Base-by-base conservation (phyloP, 2,113 vertebrate genomes). In the Delphinus delphis region DNA sequence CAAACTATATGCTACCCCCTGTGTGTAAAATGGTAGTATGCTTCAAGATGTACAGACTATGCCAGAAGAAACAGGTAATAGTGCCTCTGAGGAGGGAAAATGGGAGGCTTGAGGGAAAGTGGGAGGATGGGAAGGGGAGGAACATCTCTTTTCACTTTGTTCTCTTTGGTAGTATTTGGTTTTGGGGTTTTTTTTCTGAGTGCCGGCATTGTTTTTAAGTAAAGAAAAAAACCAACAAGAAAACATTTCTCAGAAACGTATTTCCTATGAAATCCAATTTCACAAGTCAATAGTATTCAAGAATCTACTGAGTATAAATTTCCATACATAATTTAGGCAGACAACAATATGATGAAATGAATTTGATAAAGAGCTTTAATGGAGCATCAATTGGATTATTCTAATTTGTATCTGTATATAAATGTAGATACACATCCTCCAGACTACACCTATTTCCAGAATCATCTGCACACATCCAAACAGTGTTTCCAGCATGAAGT, bases 201-300 rank as follows among this genome's bases (percentile, higher is more conserved):
- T 90, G 70, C 47, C 80, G 93, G 53, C n/a, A 91, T 36, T 94
- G 17, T 79, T 95, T 93, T 92, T 41, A 84, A 80, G 38, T 21
- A 21, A 38, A 70, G 53, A 55, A 53, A 50, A 62, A 79, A 15
- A 18, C 23, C 44, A 31, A 41, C 5, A 88, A 81, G 65, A 96
- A 96, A 76, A 53, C 38, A 85, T 85, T 86, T 17, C 81, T 96
- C 53, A 93, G 63, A 94, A 96, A 97, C 7, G 91, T 1, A 85
- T 82, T 96, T 96, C 63, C 82, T 76, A 13, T 74, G 62, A 95
- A 97, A 96, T 82, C 33, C 50, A 95, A 74, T 74, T 74, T 83
- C 53, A 53, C 53, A 53, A 58, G 79, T 70, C 50, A 74, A 67
- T 1, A 77, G 18, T 93, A 80, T 94, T 96, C 89, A 86, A 87